Evolutionary conservation across 2,113 vertebrate genomes (phyloP).

Genomic region (Atrichornis clamosus): DNA sequence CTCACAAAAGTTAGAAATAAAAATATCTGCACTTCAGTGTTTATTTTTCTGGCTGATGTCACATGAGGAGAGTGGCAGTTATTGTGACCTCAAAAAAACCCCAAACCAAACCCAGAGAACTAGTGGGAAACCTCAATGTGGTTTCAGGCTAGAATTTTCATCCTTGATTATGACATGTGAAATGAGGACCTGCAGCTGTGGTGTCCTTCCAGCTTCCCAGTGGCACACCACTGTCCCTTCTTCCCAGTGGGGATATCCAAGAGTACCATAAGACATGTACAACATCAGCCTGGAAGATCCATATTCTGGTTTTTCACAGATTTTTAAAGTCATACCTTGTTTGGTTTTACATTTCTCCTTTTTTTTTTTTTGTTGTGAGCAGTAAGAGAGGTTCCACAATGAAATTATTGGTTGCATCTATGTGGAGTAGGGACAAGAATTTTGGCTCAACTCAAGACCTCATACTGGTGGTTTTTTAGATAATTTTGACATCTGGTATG

Average conservation of each 20-base stretch:
- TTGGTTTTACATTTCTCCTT: not conserved
- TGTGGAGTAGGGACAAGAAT: not conserved
- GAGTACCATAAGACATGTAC: not conserved
- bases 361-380: not conserved
- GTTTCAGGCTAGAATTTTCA: not conserved
- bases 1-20: not conserved
- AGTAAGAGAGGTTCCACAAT: not conserved
- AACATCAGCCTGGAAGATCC: not conserved
- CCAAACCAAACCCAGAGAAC: not conserved
- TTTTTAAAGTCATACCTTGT: not conserved
- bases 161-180: not conserved
- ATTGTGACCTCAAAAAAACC: not conserved
- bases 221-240: not conserved
- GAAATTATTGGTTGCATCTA: not conserved
- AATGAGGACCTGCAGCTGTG: not conserved
- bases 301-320: not conserved
- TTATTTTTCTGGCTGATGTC: not conserved
- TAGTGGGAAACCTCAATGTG: not conserved
- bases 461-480: not conserved
- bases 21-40: not conserved
- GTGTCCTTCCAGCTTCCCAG: not conserved
- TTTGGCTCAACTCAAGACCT: not conserved
- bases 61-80: not conserved
- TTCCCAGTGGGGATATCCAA: not conserved
- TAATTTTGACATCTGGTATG: not conserved